phyloP scores from a whole-genome alignment of 2,113 vertebrate genomes.

The Perccottus glenii region DNA sequence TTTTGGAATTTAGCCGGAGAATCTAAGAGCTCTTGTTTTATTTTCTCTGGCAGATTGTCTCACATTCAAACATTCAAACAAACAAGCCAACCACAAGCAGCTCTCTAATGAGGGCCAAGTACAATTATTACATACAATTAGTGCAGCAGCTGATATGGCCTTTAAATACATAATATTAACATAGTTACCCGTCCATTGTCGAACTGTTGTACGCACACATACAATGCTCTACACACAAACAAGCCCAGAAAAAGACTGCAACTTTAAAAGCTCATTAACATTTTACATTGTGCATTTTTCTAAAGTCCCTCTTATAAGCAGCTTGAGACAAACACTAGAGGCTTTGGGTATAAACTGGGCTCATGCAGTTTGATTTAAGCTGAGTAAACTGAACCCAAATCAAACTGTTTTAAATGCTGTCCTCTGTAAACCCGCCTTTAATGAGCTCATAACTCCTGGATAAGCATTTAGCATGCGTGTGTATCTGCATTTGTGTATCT shows the following conservation, averaged over 20 bases:
- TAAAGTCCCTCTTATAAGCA: background rate
- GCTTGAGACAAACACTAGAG: slow-evolving; percentile 24
- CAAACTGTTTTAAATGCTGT: slow-evolving; percentile 11
- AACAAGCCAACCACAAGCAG: background rate
- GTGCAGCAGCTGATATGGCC: too few relatives aligned
- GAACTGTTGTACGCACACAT: background rate
- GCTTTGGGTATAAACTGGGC: slow-evolving; percentile 6
- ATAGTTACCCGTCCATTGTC: background rate
- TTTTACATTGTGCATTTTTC: slow-evolving; percentile 38
- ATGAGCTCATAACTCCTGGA: slow-evolving; percentile 12
- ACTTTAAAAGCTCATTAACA: slow-evolving; percentile 22
- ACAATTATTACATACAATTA: background rate
- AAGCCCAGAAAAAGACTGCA: background rate
- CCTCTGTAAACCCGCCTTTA: slow-evolving; percentile 11
- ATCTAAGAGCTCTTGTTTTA: background rate
- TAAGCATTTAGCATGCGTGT: slow-evolving; percentile 4
- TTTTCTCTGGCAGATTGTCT: slow-evolving; percentile 2
- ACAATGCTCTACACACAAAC: slow-evolving; percentile 3
- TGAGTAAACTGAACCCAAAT: slow-evolving; percentile 11
- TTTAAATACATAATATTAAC: too few relatives aligned
- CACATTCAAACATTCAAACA: background rate
- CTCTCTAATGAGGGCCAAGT: background rate
- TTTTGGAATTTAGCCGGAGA: background rate
- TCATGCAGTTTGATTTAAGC: slow-evolving; percentile 32
- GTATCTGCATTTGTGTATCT: slow-evolving; percentile 1